phyloP scores from a whole-genome alignment of 2,113 vertebrate genomes.

The Fukomys damarensis region DNA sequence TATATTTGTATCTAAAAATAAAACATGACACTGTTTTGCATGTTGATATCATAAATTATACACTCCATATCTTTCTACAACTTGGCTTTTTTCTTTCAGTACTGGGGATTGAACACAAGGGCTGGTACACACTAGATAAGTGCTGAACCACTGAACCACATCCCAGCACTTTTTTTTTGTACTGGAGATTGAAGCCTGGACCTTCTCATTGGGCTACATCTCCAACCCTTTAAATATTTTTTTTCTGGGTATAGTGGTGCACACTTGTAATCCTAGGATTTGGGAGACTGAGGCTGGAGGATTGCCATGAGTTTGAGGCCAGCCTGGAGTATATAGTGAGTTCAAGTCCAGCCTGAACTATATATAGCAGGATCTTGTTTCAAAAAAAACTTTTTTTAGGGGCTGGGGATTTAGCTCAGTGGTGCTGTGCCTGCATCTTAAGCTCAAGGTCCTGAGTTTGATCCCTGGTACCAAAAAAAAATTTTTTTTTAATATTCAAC shows the following conservation, averaged over 20 bases:
- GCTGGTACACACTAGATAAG: neutral
- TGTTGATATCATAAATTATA: neutral
- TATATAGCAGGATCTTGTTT: neutral
- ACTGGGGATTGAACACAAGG: neutral
- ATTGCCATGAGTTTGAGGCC: neutral
- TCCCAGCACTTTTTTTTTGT: neutral
- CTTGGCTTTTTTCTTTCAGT: neutral
- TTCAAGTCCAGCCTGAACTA: neutral
- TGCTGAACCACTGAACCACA: neutral
- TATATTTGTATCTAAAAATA: neutral
- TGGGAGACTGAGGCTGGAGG: neutral
- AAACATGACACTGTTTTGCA: neutral
- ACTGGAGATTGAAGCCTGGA: neutral
- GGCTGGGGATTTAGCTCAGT: too few species aligned
- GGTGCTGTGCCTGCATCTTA: too few species aligned
- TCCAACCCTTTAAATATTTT: neutral
- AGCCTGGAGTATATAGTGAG: neutral
- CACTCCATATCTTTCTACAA: neutral
- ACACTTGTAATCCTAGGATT: neutral
- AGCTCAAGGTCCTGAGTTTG: too few species aligned
- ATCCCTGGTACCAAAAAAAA: neutral
- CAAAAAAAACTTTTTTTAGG: neutral
- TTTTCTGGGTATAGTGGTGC: neutral
- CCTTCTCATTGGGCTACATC: neutral
- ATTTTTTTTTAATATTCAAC: too few species aligned